Percentiles rank a stretch among this genome's conserved stretches.
Conservation (phyloP, 2,797 vertebrate genomes). For the Scolopax bukidnonensis region DNA sequence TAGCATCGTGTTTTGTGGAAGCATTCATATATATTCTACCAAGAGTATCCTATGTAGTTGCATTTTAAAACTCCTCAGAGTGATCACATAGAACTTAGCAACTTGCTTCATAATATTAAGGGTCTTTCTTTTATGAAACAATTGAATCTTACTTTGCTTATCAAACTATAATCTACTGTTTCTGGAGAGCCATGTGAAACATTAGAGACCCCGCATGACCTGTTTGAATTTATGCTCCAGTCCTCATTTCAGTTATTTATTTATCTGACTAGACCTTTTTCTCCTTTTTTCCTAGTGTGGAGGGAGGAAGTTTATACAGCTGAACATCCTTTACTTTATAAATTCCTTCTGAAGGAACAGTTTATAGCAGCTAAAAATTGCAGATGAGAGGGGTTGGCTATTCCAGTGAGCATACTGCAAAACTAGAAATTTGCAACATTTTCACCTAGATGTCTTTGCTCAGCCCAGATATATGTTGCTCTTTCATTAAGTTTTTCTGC, state of each 20-base stretch:
- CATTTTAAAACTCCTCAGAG: neutral
- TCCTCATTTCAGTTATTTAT: slow-evolving; percentile 16
- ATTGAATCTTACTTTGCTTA: neutral
- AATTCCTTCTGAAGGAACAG: slow-evolving; percentile 32
- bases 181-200: neutral
- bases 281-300: neutral
- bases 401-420: neutral
- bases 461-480: neutral
- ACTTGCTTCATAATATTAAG: neutral
- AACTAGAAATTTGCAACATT: neutral
- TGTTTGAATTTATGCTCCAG: neutral
- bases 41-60: neutral
- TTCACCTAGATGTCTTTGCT: neutral
- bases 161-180: neutral
- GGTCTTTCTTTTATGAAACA: neutral
- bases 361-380: slow-evolving; percentile 5
- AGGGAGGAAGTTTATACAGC: slow-evolving; percentile 57
- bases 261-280: slow-evolving; percentile 11
- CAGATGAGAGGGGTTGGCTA: neutral
- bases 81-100: neutral
- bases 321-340: slow-evolving; percentile 54
- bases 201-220: neutral
- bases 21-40: neutral
- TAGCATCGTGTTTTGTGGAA: neutral
- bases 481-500: neutral